Percentiles rank a stretch among this genome's conserved stretches.
Conservation (phyloP, 1,140 invertebrate species). For the Achatina immaculata region DNA sequence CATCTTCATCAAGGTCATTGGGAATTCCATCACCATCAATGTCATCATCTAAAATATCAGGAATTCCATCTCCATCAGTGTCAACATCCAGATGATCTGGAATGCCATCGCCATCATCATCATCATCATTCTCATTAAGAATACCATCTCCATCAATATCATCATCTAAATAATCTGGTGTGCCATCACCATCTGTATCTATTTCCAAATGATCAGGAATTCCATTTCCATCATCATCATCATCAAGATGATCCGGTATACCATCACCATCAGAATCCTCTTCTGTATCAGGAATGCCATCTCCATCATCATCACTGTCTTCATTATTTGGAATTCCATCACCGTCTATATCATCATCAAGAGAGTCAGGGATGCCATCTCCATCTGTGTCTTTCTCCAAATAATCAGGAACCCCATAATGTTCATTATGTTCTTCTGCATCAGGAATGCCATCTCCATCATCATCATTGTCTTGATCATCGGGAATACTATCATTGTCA, state of each 20-base stretch:
- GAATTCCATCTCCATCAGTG: constrained; percentile 13
- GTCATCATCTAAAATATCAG: constrained; percentile 20
- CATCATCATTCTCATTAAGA: constrained; percentile 57
- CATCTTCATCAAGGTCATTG: background rate
- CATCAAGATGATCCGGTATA: constrained; percentile 59
- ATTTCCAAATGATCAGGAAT: constrained; percentile 60
- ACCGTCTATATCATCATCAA: constrained; percentile 63
- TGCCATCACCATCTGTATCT: constrained; percentile 60
- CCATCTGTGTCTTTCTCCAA: constrained; percentile 47
- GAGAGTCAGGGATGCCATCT: constrained; percentile 67
- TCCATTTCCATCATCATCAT: constrained; percentile 61
- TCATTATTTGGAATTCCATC: constrained; percentile 62
- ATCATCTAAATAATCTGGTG: constrained; percentile 50
- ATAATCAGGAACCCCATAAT: background rate
- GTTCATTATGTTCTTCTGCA: constrained; percentile 46
- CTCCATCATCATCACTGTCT: constrained; percentile 56
- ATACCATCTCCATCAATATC: constrained; percentile 59
- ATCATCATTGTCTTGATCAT: constrained; percentile 56
- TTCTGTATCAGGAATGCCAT: constrained; percentile 60
- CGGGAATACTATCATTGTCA: constrained; percentile 65
- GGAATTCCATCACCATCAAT: constrained; percentile 27
- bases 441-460: constrained; percentile 60
- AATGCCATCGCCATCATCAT: constrained; percentile 40
- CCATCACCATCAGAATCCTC: constrained; percentile 62
- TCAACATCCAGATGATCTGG: constrained; percentile 21